Evolutionary conservation across 2,797 vertebrate genomes (phyloP).

Genomic region (Acrocephalus scirpaceus): DNA sequence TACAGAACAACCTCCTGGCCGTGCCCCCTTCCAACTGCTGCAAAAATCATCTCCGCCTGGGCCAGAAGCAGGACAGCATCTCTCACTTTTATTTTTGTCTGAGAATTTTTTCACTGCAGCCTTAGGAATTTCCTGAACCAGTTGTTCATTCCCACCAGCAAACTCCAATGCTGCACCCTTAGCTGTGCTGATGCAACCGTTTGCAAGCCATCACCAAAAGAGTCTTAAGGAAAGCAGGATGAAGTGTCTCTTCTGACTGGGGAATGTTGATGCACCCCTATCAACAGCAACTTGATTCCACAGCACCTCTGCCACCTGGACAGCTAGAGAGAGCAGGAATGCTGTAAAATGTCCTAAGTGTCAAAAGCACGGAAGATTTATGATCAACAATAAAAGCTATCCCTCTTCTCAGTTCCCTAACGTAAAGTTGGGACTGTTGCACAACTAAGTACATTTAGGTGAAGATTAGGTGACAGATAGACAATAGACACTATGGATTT

Average conservation of each 20-base stretch:
- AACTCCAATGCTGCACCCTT: accelerated
- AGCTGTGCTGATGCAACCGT: accelerated
- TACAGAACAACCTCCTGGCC: neutral
- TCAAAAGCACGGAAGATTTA: neutral
- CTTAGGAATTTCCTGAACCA: neutral
- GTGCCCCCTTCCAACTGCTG: neutral
- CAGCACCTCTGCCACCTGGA: neutral
- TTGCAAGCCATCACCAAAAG: neutral
- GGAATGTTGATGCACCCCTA: neutral
- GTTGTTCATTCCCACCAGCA: neutral
- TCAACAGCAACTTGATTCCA: neutral
- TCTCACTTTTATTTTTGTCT: neutral
- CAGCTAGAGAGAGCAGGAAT: neutral
- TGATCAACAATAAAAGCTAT: neutral
- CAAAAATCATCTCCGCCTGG: neutral
- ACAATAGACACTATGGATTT: neutral
- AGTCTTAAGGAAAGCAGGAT: neutral
- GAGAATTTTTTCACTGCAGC: neutral
- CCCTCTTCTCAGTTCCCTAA: neutral
- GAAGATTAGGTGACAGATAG: neutral
- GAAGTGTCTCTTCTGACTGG: neutral
- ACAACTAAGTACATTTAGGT: neutral
- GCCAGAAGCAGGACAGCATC: neutral
- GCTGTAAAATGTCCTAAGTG: neutral
- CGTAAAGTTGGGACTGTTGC: neutral